Evolutionary conservation across 2,888 invertebrate genomes (phyloP), one percentile per base, ranked within the genome.

Genomic region (Apantesis nais): DNA sequence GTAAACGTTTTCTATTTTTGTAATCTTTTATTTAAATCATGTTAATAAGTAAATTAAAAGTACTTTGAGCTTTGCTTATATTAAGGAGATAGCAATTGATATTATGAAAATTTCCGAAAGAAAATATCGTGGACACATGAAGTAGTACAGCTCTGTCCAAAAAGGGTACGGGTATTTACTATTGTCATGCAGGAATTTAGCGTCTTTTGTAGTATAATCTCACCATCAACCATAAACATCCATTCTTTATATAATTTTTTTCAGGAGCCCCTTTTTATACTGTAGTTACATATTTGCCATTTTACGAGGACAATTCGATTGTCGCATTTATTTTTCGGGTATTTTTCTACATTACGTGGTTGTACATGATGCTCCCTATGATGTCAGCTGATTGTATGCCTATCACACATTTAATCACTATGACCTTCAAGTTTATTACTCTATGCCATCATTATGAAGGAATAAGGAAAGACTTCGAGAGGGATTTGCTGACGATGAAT

Each of bases 281-380:
- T 1, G 93, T 93, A 66, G 93, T 94, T 65, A 94, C 94, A 52
- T 93, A 90, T 83, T 87, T 90, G 44, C 94, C 94, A 7, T 68
- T 80, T 73, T 94, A 93, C 77, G 86, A 89, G 1, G 92, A 93
- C 78, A 78, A 80, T 14, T 89, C 93, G 2, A 71, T 68, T 14
- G 66, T 78, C 1, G 92, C 93, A 8, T 86, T 86, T 65, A 80
- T 81, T 66, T 83, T 90, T 64, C 89, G 93, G 37, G 83, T 92
- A 65, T 92, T 93, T 69, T 94, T 94, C 80, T 93, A 93, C 76
- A 69, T 89, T 14, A 92, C 90, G 3, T 94, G 93, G 93, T 66
- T 92, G 52, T 93, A 93, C 71, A 92, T 93, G 93, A 94, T 93
- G 94, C 80, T 93, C 4, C 93, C 93, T 0, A 93, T 94, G 93